Base-by-base conservation (phyloP, 2,888 invertebrate genomes). In the Conops quadrifasciatus region DNA sequence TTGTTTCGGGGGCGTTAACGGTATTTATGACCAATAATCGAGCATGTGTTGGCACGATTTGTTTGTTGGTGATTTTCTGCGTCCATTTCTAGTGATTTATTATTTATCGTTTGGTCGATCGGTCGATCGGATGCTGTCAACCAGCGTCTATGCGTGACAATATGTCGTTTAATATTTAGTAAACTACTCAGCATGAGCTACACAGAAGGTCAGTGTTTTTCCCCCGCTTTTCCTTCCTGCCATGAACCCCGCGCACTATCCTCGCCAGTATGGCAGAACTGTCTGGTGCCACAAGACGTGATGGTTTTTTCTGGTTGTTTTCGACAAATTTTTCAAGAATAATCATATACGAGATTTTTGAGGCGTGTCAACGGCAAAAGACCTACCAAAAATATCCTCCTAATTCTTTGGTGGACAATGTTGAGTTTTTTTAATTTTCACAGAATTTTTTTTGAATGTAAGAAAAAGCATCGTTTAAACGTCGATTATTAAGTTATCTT, bases 1-100 rank as follows among this genome's bases (percentile, higher is more conserved):
- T 36, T 36, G 9, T 36, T 36, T 36, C 36, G 65, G 66, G 67
- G 67, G 66, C 67, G 67, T 67, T 51, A 24, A 67, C 67, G 15
- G 67, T 67, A 58, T 67, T 67, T 67, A 67, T 58, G 67, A 58
- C 58, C 67, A 67, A 67, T 67, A 58, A 67, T 51, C 56, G 28
- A 26, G 43, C 11, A 45, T 26, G 26, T 26, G 36, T 36, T 36
- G 36, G 36, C 36, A 36, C 36, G 36, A 36, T 36, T 9, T 36
- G 36, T 36, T 56, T 67, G 16, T 26, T 63, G 47, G 63, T 45
- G 21, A 47, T 63, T 63, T 47, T 63, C n/a, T 45, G 21, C 24
- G 0, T 56, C 26, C 26, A 11, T 26, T 56, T 26, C 11, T 24
- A n/a, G 36, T 36, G 36, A 36, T 36, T 36, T 26, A 58, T 11